Evolutionary conservation across 2,113 vertebrate species (phyloP), one percentile per base, ranked within the genome.

Genomic region (Etia nguti): DNA sequence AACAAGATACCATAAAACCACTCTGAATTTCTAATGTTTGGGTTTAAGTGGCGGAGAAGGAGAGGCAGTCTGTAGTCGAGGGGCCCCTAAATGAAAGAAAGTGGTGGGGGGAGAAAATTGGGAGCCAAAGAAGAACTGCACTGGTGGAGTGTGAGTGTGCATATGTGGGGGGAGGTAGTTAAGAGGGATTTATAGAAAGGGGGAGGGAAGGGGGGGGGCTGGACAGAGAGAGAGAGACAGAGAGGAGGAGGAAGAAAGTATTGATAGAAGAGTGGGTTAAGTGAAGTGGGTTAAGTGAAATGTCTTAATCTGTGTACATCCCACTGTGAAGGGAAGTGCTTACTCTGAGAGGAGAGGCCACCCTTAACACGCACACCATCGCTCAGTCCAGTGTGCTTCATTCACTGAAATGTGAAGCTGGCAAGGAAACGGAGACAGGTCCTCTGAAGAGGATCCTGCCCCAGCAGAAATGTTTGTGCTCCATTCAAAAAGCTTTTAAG

Each of bases 261-360:
- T 93, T 90, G 91, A 92, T 88, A 56, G 91, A 90, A 68, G 70
- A 89, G 83, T n/a, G n/a, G n/a, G n/a, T n/a, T n/a, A n/a, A n/a
- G 90, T 94, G 89, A 91, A 93, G 90, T 90, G 90, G 90, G 88
- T 92, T 93, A 94, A 95, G 90, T 92, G 92, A 94, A 91, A 95
- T 95, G 93, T 95, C 95, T 95, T 95, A 93, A 96, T 95, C 93
- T 94, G 89, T 91, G 86, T 84, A 82, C 90, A 89, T 92, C 94
- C 90, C 88, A 89, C 89, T 93, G 91, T 88, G 95, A 94, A 80
- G 90, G 88, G 88, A 93, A 93, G 88, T 86, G 87, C 86, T 91
- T 90, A 55, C 86, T 86, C 82, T 90, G 84, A 92, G 86, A 91
- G 77, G 75, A 85, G 65, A 88, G 65, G 80, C 82, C 79, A 77